Evolutionary conservation across 2,888 invertebrate species (phyloP), one percentile per base, ranked within the genome.

Genomic region (Pyrrhosoma nymphula): DNA sequence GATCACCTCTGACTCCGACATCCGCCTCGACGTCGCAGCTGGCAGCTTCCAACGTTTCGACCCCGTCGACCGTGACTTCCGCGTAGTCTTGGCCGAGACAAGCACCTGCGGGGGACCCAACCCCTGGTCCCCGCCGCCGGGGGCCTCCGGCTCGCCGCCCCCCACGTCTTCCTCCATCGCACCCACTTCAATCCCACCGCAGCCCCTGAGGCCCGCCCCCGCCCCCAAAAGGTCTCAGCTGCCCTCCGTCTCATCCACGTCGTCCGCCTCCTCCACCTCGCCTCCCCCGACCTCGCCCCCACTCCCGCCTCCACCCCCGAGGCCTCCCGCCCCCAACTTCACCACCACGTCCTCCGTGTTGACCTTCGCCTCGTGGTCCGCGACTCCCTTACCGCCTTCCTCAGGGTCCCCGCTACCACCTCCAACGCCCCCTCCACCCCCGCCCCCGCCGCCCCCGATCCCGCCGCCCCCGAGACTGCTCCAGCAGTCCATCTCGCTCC

Each of bases 21-120:
- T 89, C 23, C 69, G 56, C 0, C 63, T 95, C 30, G 89, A 56
- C 69, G 75, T 95, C 12, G 60, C 89, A 14, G 91, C 56, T 23
- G 88, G 90, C 8, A 93, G 98, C 96, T 98, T 98, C 96, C 98
- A 98, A 96, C 97, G 98, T 88, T 98, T 98, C 96, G 98, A 98
- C 96, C 97, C 97, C 26, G 97, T 98, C 69, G 98, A 98, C 96
- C 97, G 97, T 95, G 98, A 96, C 95, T 96, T 96, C 95, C 35
- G 95, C 26, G 88, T 93, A 26, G 93, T 95, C 1, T 20, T 95
- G 23, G 75, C 89, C 47, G 82, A 90, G 39, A 88, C 89, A 30
- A 88, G 82, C 63, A 39, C 95, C 14, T 88, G 60, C 95, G 56
- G 56, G 30, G 88, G 39, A 26, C 23, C 55, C 16, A 56, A 26